Percentiles rank a stretch among this genome's conserved stretches.
Evolutionary conservation across 1,140 invertebrate species (phyloP).

Genomic region (Temnothorax longispinosus): DNA sequence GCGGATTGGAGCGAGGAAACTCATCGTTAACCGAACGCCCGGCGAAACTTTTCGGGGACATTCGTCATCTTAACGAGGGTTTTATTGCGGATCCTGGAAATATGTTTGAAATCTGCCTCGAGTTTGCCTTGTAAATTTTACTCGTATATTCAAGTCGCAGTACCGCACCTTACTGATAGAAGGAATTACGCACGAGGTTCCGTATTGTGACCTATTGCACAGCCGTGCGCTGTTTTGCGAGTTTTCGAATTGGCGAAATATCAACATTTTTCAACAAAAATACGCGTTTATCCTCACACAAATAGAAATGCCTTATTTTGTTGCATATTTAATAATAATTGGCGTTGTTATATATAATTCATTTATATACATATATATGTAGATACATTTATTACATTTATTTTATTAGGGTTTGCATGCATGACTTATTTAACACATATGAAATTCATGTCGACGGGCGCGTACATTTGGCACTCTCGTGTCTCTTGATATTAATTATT

Average conservation of each 20-base stretch:
- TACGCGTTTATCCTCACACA: background rate
- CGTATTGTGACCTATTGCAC: background rate
- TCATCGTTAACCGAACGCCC: constrained; percentile 48
- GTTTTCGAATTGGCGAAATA: background rate
- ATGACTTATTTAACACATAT: background rate
- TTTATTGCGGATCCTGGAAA: constrained; percentile 62
- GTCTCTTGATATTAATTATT: background rate
- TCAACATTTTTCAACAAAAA: background rate
- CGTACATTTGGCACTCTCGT: no score
- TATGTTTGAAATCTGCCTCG: constrained; percentile 50
- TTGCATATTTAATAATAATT: background rate
- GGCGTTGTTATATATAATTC: no score
- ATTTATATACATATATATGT: background rate
- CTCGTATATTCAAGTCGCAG: constrained; percentile 23
- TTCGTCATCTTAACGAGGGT: constrained; percentile 69
- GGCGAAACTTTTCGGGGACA: constrained; percentile 48
- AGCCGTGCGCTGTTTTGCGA: background rate
- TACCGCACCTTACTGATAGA: background rate
- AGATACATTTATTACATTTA: background rate
- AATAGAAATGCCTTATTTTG: background rate
- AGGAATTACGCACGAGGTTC: constrained; percentile 20
- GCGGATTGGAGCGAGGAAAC: constrained; percentile 16
- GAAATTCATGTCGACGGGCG: background rate
- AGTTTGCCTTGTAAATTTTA: constrained; percentile 54
- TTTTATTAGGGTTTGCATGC: background rate